These are phyloP conservation scores for silkworm (Bombyx mori) DNA, from an alignment of 1,140 invertebrate species.

Conservation along the genomic window ASM3026992v2 NC_085110.1:17435501-17436000, in stretches of 20 bases:
- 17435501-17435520: too few species aligned
- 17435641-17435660: conserved; percentile 10
- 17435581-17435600: too few species aligned
- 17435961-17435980: too few species aligned
- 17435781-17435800: conserved; percentile 43
- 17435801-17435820: conserved; percentile 63
- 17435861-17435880: conserved; percentile 51
- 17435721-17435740: conserved; percentile 30
- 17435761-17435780: conserved; percentile 20
- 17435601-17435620: too few species aligned
- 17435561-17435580: too few species aligned
- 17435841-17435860: conserved; percentile 48
- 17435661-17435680: conserved; percentile 50
- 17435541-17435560: too few species aligned
- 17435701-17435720: conserved; percentile 33
- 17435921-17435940: too few species aligned
- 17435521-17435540: too few species aligned
- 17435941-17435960: too few species aligned
- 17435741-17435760: conserved; percentile 37
- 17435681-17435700: conserved; percentile 30
- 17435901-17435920: conserved; percentile 31
- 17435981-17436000: too few species aligned
- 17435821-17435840: conserved; percentile 38
- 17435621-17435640: not conserved
- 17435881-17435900: conserved; percentile 30